Conservation (phyloP, 2,797 vertebrate species). For the Poeciliopsis paucimaculata region DNA sequence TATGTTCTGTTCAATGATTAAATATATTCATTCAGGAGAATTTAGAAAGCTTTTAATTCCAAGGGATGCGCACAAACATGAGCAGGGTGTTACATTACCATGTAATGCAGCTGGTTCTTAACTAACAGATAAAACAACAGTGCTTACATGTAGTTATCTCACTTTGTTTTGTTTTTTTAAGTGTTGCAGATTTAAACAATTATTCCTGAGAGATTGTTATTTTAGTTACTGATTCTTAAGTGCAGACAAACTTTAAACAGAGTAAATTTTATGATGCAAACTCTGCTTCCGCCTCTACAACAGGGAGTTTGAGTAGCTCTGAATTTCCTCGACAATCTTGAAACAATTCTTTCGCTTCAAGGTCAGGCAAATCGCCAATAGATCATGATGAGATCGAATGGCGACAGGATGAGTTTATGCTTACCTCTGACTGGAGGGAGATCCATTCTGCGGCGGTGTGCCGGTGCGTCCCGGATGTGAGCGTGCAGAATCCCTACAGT, state of each 20-base stretch:
- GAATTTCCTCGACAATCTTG: background rate
- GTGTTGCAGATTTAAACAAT: background rate
- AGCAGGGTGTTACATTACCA: background rate
- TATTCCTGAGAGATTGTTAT: background rate
- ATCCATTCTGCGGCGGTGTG: constrained; percentile 74
- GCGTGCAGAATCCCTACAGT: background rate
- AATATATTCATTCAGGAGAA: background rate
- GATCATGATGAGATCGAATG: constrained; percentile 48
- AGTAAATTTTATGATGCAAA: background rate
- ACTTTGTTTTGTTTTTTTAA: no score
- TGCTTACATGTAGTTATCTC: no score
- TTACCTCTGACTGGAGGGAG: constrained; percentile 81
- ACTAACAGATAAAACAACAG: background rate
- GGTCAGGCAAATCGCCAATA: constrained; percentile 55
- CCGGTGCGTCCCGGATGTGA: constrained; percentile 47
- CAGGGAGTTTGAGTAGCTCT: background rate
- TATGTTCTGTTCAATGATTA: background rate
- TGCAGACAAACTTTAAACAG: background rate
- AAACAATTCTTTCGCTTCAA: constrained; percentile 24
- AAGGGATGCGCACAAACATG: background rate
- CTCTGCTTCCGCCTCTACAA: background rate
- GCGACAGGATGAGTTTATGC: constrained; percentile 36
- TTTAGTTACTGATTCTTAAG: background rate
- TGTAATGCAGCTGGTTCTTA: background rate
- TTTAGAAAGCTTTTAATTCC: background rate